phyloP scores from a whole-genome alignment of 2,113 vertebrate genomes.

The Rissa tridactyla region DNA sequence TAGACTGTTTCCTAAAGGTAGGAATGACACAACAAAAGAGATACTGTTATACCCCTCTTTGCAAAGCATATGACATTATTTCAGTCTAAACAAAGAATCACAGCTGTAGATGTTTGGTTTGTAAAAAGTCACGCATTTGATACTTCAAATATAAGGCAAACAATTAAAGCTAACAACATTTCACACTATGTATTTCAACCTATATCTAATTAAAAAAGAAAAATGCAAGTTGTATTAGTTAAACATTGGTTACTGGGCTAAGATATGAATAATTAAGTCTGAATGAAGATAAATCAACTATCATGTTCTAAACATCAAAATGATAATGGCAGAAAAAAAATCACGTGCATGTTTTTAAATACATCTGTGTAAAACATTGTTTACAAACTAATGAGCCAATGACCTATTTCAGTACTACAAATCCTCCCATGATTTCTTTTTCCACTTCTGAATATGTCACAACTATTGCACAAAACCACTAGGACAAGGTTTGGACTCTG shows the following conservation, averaged over 20 bases:
- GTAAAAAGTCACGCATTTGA: background rate
- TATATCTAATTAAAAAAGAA: background rate
- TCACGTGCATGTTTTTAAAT: background rate
- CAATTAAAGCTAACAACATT: background rate
- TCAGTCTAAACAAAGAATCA: background rate
- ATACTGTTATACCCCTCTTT: background rate
- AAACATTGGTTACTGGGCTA: background rate
- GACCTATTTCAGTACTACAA: background rate
- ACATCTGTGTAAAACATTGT: background rate
- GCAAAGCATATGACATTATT: background rate
- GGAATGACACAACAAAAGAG: background rate
- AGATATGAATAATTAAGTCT: background rate
- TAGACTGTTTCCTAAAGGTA: background rate
- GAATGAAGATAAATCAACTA: background rate
- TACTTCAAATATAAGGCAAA: background rate
- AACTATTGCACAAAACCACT: background rate
- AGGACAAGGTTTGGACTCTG: background rate
- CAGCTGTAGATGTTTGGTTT: background rate
- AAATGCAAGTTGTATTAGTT: background rate
- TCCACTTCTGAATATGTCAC: background rate
- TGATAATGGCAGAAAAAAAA: background rate
- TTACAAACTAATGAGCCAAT: background rate
- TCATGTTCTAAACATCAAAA: background rate
- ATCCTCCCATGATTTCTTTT: background rate
- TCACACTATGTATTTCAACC: background rate